Evolutionary conservation across 2,113 vertebrate genomes (phyloP).

Genomic region (Brachionichthys hirsutus): DNA sequence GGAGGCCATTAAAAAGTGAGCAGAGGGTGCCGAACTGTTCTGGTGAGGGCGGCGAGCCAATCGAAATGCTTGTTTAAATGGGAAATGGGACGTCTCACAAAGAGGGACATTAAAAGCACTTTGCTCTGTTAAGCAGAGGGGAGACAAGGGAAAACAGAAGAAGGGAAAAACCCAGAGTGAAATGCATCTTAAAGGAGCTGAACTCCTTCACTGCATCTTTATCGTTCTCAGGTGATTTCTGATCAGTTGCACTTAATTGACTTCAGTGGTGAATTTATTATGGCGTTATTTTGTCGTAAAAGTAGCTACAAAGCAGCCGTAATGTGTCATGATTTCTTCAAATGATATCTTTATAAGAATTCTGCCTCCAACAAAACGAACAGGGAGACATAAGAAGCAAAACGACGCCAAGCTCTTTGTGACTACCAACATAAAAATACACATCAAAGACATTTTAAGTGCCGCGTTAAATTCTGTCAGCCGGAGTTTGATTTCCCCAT

Average conservation of each 20-base stretch:
- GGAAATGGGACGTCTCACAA: slow-evolving; percentile 60
- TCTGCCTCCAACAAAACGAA: slow-evolving; percentile 11
- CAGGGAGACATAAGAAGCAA: background rate
- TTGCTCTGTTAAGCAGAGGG: slow-evolving; percentile 60
- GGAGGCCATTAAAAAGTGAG: slow-evolving; percentile 72
- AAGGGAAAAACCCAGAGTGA: slow-evolving; percentile 45
- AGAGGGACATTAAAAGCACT: slow-evolving; percentile 70
- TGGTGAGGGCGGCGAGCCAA: slow-evolving; percentile 61
- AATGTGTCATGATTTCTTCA: slow-evolving; percentile 21
- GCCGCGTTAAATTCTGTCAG: no score
- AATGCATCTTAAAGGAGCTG: slow-evolving; percentile 52
- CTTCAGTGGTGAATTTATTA: slow-evolving; percentile 36
- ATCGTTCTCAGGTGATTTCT: slow-evolving; percentile 58
- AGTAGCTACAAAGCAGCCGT: slow-evolving; percentile 34
- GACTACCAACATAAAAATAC: background rate
- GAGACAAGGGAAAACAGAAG: slow-evolving; percentile 45
- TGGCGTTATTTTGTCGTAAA: slow-evolving; percentile 27
- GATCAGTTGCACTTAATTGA: slow-evolving; percentile 54
- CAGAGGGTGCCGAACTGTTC: slow-evolving; percentile 59
- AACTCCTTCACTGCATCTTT: slow-evolving; percentile 45
- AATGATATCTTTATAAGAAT: slow-evolving; percentile 6
- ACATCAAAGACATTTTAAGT: no score
- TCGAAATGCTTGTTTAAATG: slow-evolving; percentile 61
- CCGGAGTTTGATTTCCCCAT: no score
- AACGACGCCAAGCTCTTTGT: background rate